A percentile compares a stretch with the other conserved stretches of the same genome.
These are phyloP conservation scores for Vultur gryphus DNA, from an alignment of 2,797 vertebrate genomes.

Conservation along the genomic window DNA sequence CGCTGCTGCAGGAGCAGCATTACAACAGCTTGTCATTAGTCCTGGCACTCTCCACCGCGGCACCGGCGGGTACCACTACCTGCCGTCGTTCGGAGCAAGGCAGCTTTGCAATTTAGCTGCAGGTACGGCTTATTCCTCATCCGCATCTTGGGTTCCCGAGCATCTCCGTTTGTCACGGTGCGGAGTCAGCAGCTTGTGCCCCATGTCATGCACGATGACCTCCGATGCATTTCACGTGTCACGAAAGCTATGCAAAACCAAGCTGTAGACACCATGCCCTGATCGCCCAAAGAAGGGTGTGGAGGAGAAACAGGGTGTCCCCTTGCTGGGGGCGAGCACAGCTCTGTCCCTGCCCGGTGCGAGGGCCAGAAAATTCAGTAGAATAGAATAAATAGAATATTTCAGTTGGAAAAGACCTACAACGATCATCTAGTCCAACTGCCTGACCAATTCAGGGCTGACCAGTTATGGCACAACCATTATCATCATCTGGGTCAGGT, in stretches of 20 bases:
- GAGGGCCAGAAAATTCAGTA: no score
- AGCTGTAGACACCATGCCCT: rapidly evolving
- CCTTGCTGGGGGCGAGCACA: background rate
- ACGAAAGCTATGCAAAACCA: rapidly evolving
- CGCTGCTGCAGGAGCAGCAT: background rate
- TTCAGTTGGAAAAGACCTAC: background rate
- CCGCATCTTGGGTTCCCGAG: background rate
- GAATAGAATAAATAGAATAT: no score
- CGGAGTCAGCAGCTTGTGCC: rapidly evolving
- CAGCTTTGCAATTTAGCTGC: rapidly evolving
- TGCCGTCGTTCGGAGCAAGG: background rate
- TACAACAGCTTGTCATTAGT: constrained; percentile 1
- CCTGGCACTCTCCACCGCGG: background rate
- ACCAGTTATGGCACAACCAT: background rate
- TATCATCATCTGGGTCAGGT: background rate
- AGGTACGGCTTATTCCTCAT: rapidly evolving
- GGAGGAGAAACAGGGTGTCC: background rate
- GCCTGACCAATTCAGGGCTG: background rate
- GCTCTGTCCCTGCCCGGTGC: rapidly evolving
- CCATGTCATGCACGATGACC: rapidly evolving
- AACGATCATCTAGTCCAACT: rapidly evolving
- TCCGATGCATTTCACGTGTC: rapidly evolving
- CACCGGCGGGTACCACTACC: background rate
- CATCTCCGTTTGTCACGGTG: rapidly evolving
- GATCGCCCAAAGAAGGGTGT: rapidly evolving